Evolutionary conservation across 1,140 invertebrate genomes (phyloP), one percentile per base, ranked within the genome.

Genomic region (Whitmania pigra): DNA sequence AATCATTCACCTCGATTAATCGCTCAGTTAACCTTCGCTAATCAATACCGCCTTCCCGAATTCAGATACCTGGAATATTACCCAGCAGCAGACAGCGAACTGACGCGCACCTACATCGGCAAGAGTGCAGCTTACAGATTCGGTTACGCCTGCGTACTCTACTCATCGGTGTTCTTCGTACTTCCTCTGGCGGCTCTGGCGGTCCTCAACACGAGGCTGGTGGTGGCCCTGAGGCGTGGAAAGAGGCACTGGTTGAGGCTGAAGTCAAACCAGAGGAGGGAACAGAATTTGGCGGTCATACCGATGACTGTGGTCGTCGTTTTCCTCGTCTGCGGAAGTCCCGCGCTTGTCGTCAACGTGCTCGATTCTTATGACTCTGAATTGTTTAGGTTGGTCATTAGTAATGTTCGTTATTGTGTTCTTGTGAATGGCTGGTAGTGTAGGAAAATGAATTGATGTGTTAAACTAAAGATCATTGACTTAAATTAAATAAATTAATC

Each of bases 211-310:
- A 25, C 49, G 20, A 72, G 67, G 27, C 55, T 75, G 18, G 71
- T 74, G n/a, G 25, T 71, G n/a, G 72, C 75, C 2, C 68, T 75
- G 40, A 68, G 69, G 25, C 25, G 54, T 11, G 71, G 69, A 40
- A 72, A 72, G 29, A 49, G 63, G 27, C 66, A 74, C 53, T 74
- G 73, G 73, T 29, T 36, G 29, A 66, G 60, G 5, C 69, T 75
- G 69, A 71, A 73, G 18, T 57, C 60, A 3, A 40, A 54, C 17
- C 70, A 71, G 49, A 60, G 67, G 29, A 53, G 53, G 60, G 74
- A 75, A 43, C 74, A 75, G 43, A 73, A 74, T 57, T 27, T 75
- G n/a, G 74, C 74, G 11, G 43, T 72, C 69, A 75, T 75, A 13
- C 73, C 75, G 17, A 55, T 75, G 15, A 68, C 73, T 17, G 73